Evolutionary conservation across 2,113 vertebrate genomes (phyloP).

Genomic region (Nothoprocta perdicaria): DNA sequence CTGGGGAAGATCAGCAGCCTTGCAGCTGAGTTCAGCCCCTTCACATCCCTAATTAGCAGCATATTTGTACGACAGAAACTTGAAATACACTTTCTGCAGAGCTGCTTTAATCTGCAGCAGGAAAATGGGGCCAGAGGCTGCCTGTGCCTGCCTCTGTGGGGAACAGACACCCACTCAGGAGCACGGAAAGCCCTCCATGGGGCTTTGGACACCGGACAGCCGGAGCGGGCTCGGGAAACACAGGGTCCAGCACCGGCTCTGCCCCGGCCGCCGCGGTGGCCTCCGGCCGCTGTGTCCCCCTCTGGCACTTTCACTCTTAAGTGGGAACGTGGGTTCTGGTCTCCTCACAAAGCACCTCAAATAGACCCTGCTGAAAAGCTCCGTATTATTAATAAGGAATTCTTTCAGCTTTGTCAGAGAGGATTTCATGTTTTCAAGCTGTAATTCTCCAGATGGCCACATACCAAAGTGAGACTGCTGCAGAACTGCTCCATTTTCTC

Average conservation of each 20-base stretch:
- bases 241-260: neutral
- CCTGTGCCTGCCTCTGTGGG: constrained; percentile 42
- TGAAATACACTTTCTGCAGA: constrained; percentile 61
- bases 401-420: neutral
- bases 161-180: neutral
- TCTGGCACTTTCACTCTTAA: neutral
- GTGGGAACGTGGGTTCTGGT: neutral
- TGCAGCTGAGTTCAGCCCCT: constrained; percentile 61
- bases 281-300: neutral
- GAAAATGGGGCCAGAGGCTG: constrained; percentile 48
- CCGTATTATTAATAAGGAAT: neutral
- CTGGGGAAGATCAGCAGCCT: constrained; percentile 59
- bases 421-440: neutral
- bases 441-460: neutral
- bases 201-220: neutral
- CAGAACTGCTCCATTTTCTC: constrained; percentile 4
- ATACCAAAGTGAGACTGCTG: neutral
- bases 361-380: neutral
- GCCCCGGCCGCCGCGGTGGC: neutral
- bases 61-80: constrained; percentile 63
- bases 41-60: constrained; percentile 65
- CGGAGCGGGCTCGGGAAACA: neutral
- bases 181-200: neutral
- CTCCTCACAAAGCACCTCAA: neutral
- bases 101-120: constrained; percentile 39